phyloP scores from a whole-genome alignment of 2,113 vertebrate genomes.

The Hippocampus abdominalis region DNA sequence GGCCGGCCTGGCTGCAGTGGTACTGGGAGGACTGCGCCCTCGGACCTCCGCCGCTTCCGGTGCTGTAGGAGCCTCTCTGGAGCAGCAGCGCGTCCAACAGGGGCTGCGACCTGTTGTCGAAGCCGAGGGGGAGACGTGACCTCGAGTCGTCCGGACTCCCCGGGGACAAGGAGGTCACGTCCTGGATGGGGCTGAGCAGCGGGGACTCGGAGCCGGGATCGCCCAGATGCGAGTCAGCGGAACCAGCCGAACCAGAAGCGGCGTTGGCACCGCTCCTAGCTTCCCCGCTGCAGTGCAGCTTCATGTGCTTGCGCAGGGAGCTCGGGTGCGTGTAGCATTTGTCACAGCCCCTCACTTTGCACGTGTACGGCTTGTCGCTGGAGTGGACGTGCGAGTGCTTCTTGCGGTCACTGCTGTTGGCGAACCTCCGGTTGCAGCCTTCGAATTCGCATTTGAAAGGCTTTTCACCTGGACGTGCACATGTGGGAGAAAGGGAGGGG shows the following conservation, averaged over 20 bases:
- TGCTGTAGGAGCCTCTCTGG: constrained; percentile 68
- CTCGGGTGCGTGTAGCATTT: constrained; percentile 70
- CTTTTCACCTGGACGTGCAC: constrained; percentile 74
- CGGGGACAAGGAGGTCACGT: constrained; percentile 54
- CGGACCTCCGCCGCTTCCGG: neutral
- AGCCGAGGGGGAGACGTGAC: constrained; percentile 73
- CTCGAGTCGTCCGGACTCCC: constrained; percentile 69
- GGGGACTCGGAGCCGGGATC: constrained; percentile 56
- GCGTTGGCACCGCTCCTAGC: constrained; percentile 45
- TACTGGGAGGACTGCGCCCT: constrained; percentile 63
- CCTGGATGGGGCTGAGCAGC: constrained; percentile 53
- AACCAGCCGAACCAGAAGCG: neutral
- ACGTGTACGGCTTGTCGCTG: constrained; percentile 69
- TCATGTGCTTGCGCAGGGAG: constrained; percentile 72
- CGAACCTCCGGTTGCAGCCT: constrained; percentile 72
- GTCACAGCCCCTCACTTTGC: constrained; percentile 65
- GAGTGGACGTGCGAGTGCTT: constrained; percentile 70
- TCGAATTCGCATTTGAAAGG: constrained; percentile 76
- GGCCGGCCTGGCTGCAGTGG: constrained; percentile 61
- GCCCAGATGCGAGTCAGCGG: constrained; percentile 12
- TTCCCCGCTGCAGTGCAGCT: constrained; percentile 68
- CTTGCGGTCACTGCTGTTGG: constrained; percentile 73
- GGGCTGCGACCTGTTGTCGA: constrained; percentile 75
- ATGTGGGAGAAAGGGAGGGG: constrained; percentile 46
- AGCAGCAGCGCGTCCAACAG: constrained; percentile 73